A percentile compares a stretch with the other conserved stretches of the same genome.
phyloP scores from a whole-genome alignment of 2,888 invertebrate species.

The Mechanitis messenoides region DNA sequence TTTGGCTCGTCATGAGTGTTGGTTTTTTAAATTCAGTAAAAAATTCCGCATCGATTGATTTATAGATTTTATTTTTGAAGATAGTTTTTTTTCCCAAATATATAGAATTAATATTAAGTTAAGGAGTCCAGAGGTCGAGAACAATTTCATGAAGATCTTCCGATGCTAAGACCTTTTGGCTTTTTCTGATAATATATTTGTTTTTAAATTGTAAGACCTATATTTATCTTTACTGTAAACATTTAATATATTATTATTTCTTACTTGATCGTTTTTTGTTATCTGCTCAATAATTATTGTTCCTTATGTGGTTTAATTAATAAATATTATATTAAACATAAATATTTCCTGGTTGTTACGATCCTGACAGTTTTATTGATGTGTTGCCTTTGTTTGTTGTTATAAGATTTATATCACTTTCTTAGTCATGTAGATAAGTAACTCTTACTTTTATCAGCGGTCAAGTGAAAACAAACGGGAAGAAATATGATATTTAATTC shows the following conservation, averaged over 20 bases:
- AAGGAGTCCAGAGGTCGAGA: no score
- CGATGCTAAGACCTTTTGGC: conserved; percentile 1
- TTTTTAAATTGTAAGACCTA: conserved; percentile 20
- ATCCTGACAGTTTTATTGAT: conserved; percentile 40
- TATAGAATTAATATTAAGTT: no score
- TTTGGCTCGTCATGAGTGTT: no score
- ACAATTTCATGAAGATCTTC: neutral
- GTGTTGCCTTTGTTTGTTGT: conserved; percentile 41
- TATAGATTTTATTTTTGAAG: no score
- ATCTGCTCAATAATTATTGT: conserved; percentile 35
- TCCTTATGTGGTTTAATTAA: conserved; percentile 36
- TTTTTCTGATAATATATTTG: neutral
- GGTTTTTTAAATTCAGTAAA: no score
- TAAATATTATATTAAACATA: conserved; percentile 21
- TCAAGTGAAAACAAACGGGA: conserved; percentile 21
- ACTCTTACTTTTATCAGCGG: conserved; percentile 43
- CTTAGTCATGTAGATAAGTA: conserved; percentile 27
- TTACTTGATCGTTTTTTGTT: conserved; percentile 32
- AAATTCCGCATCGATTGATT: no score
- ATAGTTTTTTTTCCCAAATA: no score
- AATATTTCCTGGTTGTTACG: conserved; percentile 30
- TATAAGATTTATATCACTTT: conserved; percentile 46
- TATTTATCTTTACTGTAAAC: conserved; percentile 26
- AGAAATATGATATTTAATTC: no score
- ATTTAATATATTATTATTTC: conserved; percentile 27